Conservation (phyloP, 2,888 invertebrate genomes). For the Pachymerium ferrugineum region DNA sequence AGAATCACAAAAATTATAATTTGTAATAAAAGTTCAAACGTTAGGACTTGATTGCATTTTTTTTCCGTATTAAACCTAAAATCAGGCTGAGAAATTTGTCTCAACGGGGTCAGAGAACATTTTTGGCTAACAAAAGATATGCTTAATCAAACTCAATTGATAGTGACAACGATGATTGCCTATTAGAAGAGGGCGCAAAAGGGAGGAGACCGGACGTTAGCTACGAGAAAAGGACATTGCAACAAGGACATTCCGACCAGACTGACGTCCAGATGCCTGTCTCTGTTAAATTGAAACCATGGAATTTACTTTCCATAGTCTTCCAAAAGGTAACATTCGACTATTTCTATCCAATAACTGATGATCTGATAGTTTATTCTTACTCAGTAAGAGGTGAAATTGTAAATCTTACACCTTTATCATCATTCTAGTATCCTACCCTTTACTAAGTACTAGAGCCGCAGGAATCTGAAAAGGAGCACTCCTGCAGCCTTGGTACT, state of each 20-base stretch:
- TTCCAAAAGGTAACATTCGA: too few species aligned
- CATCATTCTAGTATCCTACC: constrained; percentile 50
- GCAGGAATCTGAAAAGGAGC: constrained; percentile 66
- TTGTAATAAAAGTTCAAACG: too few species aligned
- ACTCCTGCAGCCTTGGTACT: constrained; percentile 90
- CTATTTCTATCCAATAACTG: too few species aligned
- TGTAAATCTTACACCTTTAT: background rate
- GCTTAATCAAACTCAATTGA: constrained; percentile 19
- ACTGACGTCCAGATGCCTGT: constrained; percentile 2
- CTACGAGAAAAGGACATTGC: constrained; percentile 23
- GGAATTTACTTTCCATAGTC: background rate
- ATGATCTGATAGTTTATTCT: too few species aligned
- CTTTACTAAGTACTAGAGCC: constrained; percentile 91
- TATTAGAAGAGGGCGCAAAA: constrained; percentile 6
- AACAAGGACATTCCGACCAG: constrained; percentile 18
- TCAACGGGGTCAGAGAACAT: background rate
- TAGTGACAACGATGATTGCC: constrained; percentile 25
- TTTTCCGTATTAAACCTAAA: background rate
- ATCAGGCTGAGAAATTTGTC: background rate
- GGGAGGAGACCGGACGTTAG: constrained; percentile 20
- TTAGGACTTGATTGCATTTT: background rate
- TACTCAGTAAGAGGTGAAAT: too few species aligned
- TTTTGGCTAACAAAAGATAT: constrained; percentile 21
- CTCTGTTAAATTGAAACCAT: background rate
- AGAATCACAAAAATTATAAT: too few species aligned